A percentile compares a stretch with the other conserved stretches of the same genome.
phyloP scores from a whole-genome alignment of 2,888 invertebrate genomes.

The Drosophila colorata region DNA sequence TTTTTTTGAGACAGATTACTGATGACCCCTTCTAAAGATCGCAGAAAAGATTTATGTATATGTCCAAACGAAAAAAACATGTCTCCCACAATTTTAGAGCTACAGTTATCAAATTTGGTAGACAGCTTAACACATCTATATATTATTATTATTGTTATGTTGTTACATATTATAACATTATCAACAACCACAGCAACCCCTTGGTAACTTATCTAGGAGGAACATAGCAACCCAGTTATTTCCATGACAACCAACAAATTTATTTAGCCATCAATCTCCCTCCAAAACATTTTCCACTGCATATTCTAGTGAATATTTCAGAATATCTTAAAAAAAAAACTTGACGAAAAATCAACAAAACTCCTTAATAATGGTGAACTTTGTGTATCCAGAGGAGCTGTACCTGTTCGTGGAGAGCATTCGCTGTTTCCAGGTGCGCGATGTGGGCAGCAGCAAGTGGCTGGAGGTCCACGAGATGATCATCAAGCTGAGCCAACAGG shows the following conservation, averaged over 20 bases:
- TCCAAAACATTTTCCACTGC: constrained; percentile 1
- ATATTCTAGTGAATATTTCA: constrained; percentile 5
- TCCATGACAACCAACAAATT: constrained; percentile 35
- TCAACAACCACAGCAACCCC: constrained; percentile 6
- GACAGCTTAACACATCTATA: too few relatives aligned
- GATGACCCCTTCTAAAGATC: too few relatives aligned
- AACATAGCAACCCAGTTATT: constrained; percentile 32
- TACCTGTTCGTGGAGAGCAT: constrained; percentile 91
- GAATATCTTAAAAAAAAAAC: not conserved
- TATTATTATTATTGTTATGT: too few relatives aligned
- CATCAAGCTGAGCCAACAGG: constrained; percentile 95
- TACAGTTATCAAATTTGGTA: too few relatives aligned
- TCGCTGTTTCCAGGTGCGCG: constrained; percentile 88
- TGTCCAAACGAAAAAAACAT: too few relatives aligned
- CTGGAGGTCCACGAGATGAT: constrained; percentile 92
- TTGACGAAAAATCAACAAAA: not conserved
- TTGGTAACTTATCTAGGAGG: not conserved
- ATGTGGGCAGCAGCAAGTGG: constrained; percentile 92
- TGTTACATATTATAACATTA: too few relatives aligned
- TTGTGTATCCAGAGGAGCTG: constrained; percentile 89
- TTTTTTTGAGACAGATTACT: too few relatives aligned
- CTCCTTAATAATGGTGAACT: constrained; percentile 82
- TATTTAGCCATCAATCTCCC: constrained; percentile 14
- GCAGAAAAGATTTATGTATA: too few relatives aligned
- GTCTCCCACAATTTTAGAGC: too few relatives aligned